Evolutionary conservation across 2,113 vertebrate genomes (phyloP).

Genomic region (Leucopsar rothschildi): DNA sequence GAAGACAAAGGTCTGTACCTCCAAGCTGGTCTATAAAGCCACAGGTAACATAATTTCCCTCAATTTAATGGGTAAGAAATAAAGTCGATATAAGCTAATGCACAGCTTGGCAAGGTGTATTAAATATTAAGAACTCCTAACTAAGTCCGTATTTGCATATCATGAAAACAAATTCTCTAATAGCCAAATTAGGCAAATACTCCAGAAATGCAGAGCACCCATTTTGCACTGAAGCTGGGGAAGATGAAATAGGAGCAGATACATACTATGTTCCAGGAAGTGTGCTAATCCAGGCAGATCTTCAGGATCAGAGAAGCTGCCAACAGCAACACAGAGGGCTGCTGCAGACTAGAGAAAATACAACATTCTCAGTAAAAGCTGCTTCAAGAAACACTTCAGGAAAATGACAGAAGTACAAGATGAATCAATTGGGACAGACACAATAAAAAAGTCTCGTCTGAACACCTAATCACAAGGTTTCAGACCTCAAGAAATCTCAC

Average conservation of each 20-base stretch:
- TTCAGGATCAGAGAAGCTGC: constrained; percentile 95
- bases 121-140: not conserved
- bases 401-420: not conserved
- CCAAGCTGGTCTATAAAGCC: not conserved
- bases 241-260: not conserved
- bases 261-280: constrained; percentile 98
- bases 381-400: not conserved
- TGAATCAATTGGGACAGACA: not conserved
- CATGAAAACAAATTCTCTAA: not conserved
- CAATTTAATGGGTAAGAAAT: not conserved
- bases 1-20: not conserved
- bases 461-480: not conserved
- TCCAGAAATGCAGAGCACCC: not conserved
- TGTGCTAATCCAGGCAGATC: constrained; percentile 95
- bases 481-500: not conserved
- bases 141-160: not conserved
- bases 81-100: not conserved
- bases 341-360: constrained; percentile 86
- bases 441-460: not conserved
- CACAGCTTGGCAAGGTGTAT: not conserved
- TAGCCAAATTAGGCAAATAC: not conserved
- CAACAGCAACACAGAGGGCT: constrained; percentile 90
- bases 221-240: not conserved
- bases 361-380: constrained; percentile 37
- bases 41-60: not conserved